Evolutionary conservation across 1,140 invertebrate genomes (phyloP).

Genomic region (Tetramorium alpestre): DNA sequence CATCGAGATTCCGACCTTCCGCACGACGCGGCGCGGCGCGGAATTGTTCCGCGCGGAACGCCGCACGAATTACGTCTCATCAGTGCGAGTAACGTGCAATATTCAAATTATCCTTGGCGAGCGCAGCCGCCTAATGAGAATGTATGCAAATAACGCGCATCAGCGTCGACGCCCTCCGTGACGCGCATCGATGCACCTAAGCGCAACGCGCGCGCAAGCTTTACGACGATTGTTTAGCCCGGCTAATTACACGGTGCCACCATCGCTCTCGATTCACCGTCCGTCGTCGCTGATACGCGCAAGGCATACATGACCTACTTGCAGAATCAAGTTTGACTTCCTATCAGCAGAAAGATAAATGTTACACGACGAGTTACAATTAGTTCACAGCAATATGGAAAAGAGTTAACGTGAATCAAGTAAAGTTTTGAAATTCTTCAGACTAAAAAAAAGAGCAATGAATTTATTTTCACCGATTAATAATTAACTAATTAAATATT

Average conservation of each 20-base stretch:
- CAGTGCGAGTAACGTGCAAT: constrained; percentile 81
- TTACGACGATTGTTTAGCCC: constrained; percentile 66
- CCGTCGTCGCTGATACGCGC: constrained; percentile 37
- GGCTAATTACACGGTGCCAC: constrained; percentile 64
- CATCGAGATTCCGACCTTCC: constrained; percentile 76
- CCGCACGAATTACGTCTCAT: constrained; percentile 82
- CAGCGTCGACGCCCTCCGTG: constrained; percentile 5
- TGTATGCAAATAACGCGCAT: constrained; percentile 81
- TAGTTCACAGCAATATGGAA: not conserved
- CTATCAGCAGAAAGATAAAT: constrained; percentile 25
- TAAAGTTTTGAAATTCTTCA: not conserved
- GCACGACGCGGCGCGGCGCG: not conserved
- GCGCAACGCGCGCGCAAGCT: constrained; percentile 21
- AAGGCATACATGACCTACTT: constrained; percentile 51
- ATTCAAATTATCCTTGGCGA: constrained; percentile 78
- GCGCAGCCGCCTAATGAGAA: constrained; percentile 77
- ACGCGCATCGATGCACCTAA: constrained; percentile 49
- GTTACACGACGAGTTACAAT: not conserved
- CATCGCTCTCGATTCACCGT: constrained; percentile 43
- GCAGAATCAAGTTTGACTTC: constrained; percentile 32
- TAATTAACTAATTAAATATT: not conserved
- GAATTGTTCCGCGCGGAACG: constrained; percentile 77
- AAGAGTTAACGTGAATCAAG: not conserved
- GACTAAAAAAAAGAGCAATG: not conserved
- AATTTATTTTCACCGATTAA: not conserved